Evolutionary conservation across 1,140 invertebrate species (phyloP).

Genomic region (Cyphomyrmex costatus): DNA sequence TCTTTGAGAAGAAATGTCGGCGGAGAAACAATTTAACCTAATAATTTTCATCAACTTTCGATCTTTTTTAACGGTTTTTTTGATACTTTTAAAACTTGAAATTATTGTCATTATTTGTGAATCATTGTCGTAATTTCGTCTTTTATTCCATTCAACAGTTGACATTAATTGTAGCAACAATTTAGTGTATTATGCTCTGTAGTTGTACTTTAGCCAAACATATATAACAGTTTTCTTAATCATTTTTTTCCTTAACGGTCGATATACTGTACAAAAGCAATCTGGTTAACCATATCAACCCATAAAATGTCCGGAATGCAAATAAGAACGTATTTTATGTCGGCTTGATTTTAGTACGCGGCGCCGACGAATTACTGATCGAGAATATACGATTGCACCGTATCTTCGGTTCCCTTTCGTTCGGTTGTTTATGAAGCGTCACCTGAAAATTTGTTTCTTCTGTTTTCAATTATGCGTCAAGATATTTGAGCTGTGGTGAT

Average conservation of each 20-base stretch:
- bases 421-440: slow-evolving; percentile 8
- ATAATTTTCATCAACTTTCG: not conserved
- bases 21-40: not conserved
- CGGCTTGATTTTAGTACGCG: slow-evolving; percentile 28
- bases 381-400: slow-evolving; percentile 12
- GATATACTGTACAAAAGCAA: not conserved
- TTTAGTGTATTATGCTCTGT: not conserved
- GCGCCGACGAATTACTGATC: slow-evolving; percentile 27
- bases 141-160: not conserved
- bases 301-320: slow-evolving; percentile 22
- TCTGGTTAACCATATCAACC: not conserved
- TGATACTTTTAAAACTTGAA: not conserved
- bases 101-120: not conserved
- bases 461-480: slow-evolving; percentile 36
- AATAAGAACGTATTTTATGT: slow-evolving; percentile 40
- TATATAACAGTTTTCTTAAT: not conserved
- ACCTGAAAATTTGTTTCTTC: not conserved
- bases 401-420: slow-evolving; percentile 7
- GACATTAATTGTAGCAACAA: not conserved
- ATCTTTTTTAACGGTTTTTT: not conserved
- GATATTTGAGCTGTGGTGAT: not conserved
- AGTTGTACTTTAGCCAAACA: not conserved
- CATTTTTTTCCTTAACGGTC: not conserved
- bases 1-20: slow-evolving; percentile 38
- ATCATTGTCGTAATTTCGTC: not conserved